A percentile compares a stretch with the other conserved stretches of the same genome.
These are phyloP conservation scores for Callyntrura guangdongensis DNA, from an alignment of 2,888 invertebrate species.

Conservation along the genomic window DNA sequence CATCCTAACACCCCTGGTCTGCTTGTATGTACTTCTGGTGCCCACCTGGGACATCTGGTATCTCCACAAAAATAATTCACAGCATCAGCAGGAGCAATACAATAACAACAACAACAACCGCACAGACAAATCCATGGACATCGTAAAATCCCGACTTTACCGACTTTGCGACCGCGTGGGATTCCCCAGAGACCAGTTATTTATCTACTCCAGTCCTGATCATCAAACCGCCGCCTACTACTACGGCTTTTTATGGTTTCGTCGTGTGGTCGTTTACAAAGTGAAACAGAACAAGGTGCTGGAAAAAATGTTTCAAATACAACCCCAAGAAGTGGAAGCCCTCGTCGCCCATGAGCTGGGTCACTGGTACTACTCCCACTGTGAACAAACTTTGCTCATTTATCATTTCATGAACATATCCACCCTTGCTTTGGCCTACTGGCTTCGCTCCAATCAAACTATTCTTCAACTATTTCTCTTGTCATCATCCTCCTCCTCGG, in stretches of 20 bases:
- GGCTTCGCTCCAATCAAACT: background rate
- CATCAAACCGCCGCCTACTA: constrained; percentile 58
- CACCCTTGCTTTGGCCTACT: background rate
- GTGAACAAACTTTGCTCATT: background rate
- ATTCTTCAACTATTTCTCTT: background rate
- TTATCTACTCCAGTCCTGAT: background rate
- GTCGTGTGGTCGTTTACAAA: constrained; percentile 42
- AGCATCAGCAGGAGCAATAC: background rate
- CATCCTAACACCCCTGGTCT: background rate
- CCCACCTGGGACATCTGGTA: constrained; percentile 25
- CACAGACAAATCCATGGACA: background rate
- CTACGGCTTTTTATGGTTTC: constrained; percentile 56
- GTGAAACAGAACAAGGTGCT: background rate
- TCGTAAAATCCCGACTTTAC: background rate
- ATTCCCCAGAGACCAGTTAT: constrained; percentile 38
- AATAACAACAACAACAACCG: background rate
- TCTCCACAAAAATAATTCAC: background rate
- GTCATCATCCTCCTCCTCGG: background rate
- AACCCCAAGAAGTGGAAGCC: constrained; percentile 31
- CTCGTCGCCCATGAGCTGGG: constrained; percentile 70
- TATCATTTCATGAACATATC: constrained; percentile 45
- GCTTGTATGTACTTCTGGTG: background rate
- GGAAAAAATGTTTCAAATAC: background rate
- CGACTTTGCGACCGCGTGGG: constrained; percentile 56
- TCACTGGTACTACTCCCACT: constrained; percentile 53